These are phyloP conservation scores for Notoglanidium macrostoma DNA, from an alignment of 2,797 vertebrate species.

Conservation along the genomic window DNA sequence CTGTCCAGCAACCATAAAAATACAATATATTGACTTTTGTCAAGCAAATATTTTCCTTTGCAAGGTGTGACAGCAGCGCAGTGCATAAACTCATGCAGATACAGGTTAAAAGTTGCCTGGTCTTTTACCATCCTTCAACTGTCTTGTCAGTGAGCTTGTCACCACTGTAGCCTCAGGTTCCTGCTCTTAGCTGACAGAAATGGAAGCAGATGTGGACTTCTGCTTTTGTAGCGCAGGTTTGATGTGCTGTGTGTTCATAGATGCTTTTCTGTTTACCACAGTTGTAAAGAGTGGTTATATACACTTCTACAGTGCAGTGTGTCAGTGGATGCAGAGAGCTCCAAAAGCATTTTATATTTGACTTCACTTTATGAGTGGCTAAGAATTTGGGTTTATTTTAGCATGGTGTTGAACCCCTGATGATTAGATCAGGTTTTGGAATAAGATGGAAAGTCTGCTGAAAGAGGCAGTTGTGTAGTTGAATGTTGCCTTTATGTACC, in stretches of 20 bases:
- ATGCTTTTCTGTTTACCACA: neutral
- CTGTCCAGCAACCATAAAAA: neutral
- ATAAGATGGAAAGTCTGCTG: slow-evolving; percentile 25
- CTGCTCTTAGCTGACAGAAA: neutral
- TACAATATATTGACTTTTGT: no score
- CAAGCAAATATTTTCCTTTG: neutral
- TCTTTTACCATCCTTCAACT: neutral
- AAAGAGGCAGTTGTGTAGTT: slow-evolving; percentile 21
- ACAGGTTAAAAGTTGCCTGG: neutral
- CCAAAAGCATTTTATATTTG: slow-evolving; percentile 7
- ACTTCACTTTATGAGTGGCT: neutral
- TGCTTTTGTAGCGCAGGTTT: neutral
- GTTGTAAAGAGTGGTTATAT: neutral
- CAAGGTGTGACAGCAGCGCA: no score
- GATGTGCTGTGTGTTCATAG: neutral
- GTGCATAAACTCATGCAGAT: no score
- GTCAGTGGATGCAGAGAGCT: neutral
- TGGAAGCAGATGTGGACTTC: neutral
- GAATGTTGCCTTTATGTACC: slow-evolving; percentile 34
- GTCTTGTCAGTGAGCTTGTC: neutral
- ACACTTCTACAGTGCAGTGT: neutral
- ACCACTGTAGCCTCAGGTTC: neutral
- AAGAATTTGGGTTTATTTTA: slow-evolving; percentile 18
- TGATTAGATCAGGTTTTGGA: slow-evolving; percentile 6
- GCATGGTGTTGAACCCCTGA: neutral